Evolutionary conservation across 1,140 invertebrate genomes (phyloP), one percentile per base, ranked within the genome.

Genomic region (Subanguina moxae): DNA sequence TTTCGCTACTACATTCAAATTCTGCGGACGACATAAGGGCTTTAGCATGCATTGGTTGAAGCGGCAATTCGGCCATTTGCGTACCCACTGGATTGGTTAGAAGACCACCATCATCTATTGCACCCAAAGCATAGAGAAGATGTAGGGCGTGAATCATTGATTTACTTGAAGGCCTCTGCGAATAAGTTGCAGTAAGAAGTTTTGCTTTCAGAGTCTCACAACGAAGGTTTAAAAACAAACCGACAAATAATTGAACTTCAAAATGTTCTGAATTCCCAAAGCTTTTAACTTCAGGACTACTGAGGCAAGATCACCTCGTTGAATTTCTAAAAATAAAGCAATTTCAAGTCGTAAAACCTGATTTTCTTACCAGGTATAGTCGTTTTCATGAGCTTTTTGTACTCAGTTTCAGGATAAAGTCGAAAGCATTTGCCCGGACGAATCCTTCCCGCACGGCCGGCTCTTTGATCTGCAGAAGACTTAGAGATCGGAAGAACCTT

Each of bases 201-300:
- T 25, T 11, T 25, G 30, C 92, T 65, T 19, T 1, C 1, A 1
- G 62, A 27, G 64, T 21, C 23, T 5, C 1, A 61, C 1, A 61
- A 61, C 3, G 32, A 38, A 3, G 3, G 32, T 38, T 38, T n/a
- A n/a, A n/a, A 38, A 5, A 38, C 71, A 64, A 65, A 85, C 84
- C 8, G 86, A 84, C 3, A 86, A 74, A 76, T 87, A 87, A 70
- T 84, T 72, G 77, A 88, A 88, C 61, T 84, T 80, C 8, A 87
- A 73, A 13, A 88, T 86, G 82, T 97, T 97, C 66, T 90, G 88
- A 62, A 99, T 93, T 0, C 94, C 94, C 0, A 99, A 83, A 1
- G 94, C 92, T 86, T 97, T 97, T 9, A 99, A 82, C 82, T 94
- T 92, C 1, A 99, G 83, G 52, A 98, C 87, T 1, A 90, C 89